These are phyloP conservation scores for Catocala sponsa DNA, from an alignment of 2,888 invertebrate species.

Conservation along the genomic window DNA sequence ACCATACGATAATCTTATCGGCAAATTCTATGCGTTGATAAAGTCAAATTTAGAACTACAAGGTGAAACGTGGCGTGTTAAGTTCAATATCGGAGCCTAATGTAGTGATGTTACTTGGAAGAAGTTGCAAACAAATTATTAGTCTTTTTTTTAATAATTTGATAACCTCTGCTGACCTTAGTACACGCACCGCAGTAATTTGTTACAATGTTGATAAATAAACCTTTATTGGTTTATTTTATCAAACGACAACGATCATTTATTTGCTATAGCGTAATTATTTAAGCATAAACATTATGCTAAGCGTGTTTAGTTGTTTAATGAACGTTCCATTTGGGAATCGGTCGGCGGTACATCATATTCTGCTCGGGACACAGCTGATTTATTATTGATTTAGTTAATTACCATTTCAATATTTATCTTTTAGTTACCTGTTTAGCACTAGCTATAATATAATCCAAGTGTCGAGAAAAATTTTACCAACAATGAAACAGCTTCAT, in stretches of 20 bases:
- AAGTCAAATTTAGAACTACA: slow-evolving; percentile 55
- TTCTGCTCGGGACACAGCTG: no score
- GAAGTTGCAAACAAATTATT: slow-evolving; percentile 58
- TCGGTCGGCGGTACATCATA: no score
- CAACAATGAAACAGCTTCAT: no score
- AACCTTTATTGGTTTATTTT: slow-evolving; percentile 40
- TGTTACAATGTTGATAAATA: slow-evolving; percentile 40
- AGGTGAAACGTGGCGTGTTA: slow-evolving; percentile 73
- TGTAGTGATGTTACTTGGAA: slow-evolving; percentile 56
- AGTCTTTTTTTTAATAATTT: slow-evolving; percentile 42
- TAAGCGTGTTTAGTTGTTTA: background rate
- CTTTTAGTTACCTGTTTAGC: no score
- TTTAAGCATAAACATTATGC: background rate
- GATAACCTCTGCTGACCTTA: slow-evolving; percentile 44
- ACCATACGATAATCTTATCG: slow-evolving; percentile 4
- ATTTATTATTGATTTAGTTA: no score
- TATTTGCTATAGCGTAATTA: slow-evolving; percentile 10
- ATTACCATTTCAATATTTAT: no score
- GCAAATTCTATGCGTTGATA: slow-evolving; percentile 41
- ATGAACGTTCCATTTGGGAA: no score
- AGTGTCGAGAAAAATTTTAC: no score
- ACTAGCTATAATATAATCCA: no score
- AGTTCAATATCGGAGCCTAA: slow-evolving; percentile 63
- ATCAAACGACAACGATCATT: slow-evolving; percentile 32
- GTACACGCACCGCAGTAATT: slow-evolving; percentile 24